Evolutionary conservation across 2,888 invertebrate genomes (phyloP).

Genomic region (Entomobrya proxima): DNA sequence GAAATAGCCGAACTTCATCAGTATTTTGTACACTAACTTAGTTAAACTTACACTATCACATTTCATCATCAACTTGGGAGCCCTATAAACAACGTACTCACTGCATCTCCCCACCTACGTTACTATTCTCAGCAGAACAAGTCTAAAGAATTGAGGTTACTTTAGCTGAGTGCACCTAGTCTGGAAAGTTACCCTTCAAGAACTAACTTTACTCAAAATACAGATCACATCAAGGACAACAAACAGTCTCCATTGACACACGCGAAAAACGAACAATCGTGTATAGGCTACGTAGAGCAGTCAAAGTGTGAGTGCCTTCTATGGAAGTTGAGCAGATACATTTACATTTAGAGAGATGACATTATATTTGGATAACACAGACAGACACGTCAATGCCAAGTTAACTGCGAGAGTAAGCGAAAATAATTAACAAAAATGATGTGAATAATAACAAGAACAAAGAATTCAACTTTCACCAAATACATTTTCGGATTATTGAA

Average conservation of each 20-base stretch:
- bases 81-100: constrained; percentile 32
- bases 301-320: not conserved
- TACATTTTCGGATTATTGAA: too few species aligned
- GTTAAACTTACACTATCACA: constrained; percentile 43
- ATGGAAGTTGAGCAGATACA: not conserved
- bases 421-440: constrained; percentile 16
- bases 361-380: too few species aligned
- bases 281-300: too few species aligned
- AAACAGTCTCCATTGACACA: not conserved
- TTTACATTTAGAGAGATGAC: constrained; percentile 9
- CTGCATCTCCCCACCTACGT: not conserved
- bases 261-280: too few species aligned
- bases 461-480: not conserved
- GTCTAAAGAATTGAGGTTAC: not conserved
- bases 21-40: constrained; percentile 27
- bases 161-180: not conserved
- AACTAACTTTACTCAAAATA: not conserved
- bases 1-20: constrained; percentile 29
- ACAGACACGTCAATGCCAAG: not conserved
- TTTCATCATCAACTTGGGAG: constrained; percentile 55
- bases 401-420: not conserved
- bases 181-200: not conserved
- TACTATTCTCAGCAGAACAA: not conserved
- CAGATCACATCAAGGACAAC: constrained; percentile 10
- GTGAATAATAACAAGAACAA: not conserved